Evolutionary conservation across 2,113 vertebrate genomes (phyloP), one percentile per base, ranked within the genome.

Genomic region (Phycodurus eques): DNA sequence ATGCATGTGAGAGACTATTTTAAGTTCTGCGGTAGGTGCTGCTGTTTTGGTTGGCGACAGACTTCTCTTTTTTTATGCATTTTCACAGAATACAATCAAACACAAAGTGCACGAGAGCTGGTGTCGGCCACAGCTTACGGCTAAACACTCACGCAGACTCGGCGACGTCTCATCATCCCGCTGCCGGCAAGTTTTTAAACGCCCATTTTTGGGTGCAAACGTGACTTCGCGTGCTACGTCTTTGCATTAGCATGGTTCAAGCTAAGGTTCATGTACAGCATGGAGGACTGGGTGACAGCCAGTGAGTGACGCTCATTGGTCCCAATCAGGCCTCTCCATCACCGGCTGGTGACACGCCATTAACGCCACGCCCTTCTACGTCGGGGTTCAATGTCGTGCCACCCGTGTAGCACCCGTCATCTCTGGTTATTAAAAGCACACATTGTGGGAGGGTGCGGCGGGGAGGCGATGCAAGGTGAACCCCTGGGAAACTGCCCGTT

Each of bases 371-470:
- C 73, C 69, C 62, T 43, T 27, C 70, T 73, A 67, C 17, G 54
- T 19, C 11, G 47, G 62, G 62, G 65, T 59, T 82, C 81, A 81
- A 74, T 72, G 79, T 80, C 75, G 66, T 2, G 67, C 19, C 15
- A 54, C 43, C 43, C 31, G 8, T 7, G 1, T 15, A 17, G 46
- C 3, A 20, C 12, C 44, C 63, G 46, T 39, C 35, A 39, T 56
- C 13, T 56, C 14, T 10, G 54, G 64, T 70, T 82, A 64, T 72
- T 44, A 73, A 63, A 73, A 56, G 70, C 31, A 47, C 44, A 71
- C 44, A 22, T 69, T 65, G 74, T 0, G 3, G 20, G 13, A 42
- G 19, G 2, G 33, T 8, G 44, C 0, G 43, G 9, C 27, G 63
- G 63, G 12, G 20, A 1, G 43, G 20, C 11, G 12, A 0, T 20